Percentiles rank a stretch among this genome's conserved stretches.
Evolutionary conservation across 2,797 vertebrate species (phyloP).

Genomic region (Clarias platycephalus): DNA sequence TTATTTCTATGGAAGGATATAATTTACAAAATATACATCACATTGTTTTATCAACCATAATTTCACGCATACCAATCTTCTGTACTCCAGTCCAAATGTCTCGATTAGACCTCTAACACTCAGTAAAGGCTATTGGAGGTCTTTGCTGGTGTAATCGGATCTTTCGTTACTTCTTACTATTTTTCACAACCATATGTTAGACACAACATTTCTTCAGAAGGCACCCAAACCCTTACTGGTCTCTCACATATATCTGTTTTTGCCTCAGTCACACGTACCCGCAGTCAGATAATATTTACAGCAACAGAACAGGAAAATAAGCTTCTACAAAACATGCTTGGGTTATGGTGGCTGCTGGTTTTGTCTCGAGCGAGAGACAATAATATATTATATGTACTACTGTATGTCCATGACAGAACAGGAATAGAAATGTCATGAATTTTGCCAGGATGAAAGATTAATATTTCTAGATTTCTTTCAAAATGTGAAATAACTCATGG

Average conservation of each 20-base stretch:
- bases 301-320: conserved; percentile 62
- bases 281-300: conserved; percentile 70
- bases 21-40: conserved; percentile 80
- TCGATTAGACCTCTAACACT: conserved; percentile 35
- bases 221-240: conserved; percentile 35
- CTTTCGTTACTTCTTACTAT: conserved; percentile 10
- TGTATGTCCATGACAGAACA: conserved; percentile 41
- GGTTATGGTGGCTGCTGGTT: conserved; percentile 52
- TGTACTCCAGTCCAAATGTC: conserved; percentile 14
- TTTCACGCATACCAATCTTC: conserved; percentile 17
- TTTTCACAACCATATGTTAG: conserved; percentile 28
- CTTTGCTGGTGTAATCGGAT: conserved; percentile 50
- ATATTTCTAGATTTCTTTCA: conserved; percentile 33
- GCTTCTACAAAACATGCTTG: conserved; percentile 67
- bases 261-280: conserved; percentile 52
- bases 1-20: conserved; percentile 71
- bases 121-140: conserved; percentile 35
- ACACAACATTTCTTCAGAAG: conserved; percentile 32
- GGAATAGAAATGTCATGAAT: conserved; percentile 53
- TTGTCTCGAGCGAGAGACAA: conserved; percentile 51
- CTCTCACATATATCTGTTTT: conserved; percentile 3
- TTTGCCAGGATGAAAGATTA: conserved; percentile 45
- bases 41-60: conserved; percentile 67
- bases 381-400: conserved; percentile 42
- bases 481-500: conserved; percentile 30